Percentiles rank a stretch among this genome's conserved stretches.
Conservation (phyloP, 2,888 invertebrate species). For the Zygaena filipendulae region DNA sequence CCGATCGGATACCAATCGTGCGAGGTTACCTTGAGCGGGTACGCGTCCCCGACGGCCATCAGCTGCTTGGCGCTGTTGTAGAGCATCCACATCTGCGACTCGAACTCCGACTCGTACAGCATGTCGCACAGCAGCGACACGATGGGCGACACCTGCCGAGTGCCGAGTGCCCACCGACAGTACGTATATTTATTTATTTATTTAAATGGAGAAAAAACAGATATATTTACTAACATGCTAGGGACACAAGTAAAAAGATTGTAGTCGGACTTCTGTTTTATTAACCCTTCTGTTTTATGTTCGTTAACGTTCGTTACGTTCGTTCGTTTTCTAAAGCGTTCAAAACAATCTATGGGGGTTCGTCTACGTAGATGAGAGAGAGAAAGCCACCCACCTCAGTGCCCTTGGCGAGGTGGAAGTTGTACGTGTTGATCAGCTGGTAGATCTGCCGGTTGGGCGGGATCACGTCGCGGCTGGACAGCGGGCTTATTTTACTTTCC, state of each 20-base stretch:
- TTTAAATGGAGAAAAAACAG: no score
- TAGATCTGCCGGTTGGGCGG: constrained; percentile 92
- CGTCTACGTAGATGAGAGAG: no score
- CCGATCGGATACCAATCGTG: no score
- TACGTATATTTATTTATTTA: no score
- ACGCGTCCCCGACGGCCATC: constrained; percentile 89
- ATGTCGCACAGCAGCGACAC: constrained; percentile 85
- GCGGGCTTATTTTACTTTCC: constrained; percentile 82
- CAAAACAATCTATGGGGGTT: no score
- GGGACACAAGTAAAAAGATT: no score
- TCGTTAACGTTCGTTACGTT: no score
- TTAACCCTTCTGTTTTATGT: no score
- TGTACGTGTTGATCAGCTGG: constrained; percentile 88
- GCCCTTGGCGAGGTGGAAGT: constrained; percentile 82
- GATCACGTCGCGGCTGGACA: constrained; percentile 85
- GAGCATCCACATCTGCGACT: constrained; percentile 97
- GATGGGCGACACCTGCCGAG: constrained; percentile 71
- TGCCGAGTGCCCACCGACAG: no score
- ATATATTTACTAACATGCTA: no score
- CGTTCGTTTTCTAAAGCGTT: no score
- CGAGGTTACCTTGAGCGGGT: constrained; percentile 77
- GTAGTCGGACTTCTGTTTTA: no score
- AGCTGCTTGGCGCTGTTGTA: constrained; percentile 92
- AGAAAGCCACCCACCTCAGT: constrained; percentile 82
- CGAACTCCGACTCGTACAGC: constrained; percentile 95